phyloP scores from a whole-genome alignment of 2,888 invertebrate species.

The Spialia ferax region DNA sequence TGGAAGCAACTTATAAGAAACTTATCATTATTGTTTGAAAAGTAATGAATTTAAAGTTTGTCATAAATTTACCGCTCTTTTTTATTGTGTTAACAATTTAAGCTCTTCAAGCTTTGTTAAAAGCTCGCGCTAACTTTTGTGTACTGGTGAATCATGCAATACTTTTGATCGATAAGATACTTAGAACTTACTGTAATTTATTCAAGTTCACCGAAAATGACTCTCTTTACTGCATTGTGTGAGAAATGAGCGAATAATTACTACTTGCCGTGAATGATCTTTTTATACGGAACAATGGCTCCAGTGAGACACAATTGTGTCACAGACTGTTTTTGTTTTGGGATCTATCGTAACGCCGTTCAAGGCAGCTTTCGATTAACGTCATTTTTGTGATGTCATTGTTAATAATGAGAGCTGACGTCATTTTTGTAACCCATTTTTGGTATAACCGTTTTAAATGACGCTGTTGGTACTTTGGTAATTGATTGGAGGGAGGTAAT shows the following conservation, averaged over 20 bases:
- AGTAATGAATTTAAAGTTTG: neutral
- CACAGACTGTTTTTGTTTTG: slow-evolving; percentile 18
- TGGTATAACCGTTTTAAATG: neutral
- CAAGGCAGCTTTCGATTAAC: slow-evolving; percentile 31
- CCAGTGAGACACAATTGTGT: slow-evolving; percentile 27
- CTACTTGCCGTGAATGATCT: slow-evolving; percentile 19
- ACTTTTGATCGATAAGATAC: neutral
- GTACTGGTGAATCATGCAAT: neutral
- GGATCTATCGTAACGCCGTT: slow-evolving; percentile 27
- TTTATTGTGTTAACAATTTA: neutral
- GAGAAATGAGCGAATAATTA: slow-evolving; percentile 22
- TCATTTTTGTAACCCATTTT: slow-evolving; percentile 15
- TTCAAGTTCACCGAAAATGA: slow-evolving; percentile 24
- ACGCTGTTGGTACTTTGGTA: neutral
- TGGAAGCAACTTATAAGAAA: neutral
- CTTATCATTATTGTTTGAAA: neutral
- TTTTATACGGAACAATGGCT: slow-evolving; percentile 26
- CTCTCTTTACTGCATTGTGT: slow-evolving; percentile 23
- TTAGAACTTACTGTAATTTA: neutral
- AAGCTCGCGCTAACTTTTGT: neutral
- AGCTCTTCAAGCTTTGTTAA: neutral
- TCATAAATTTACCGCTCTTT: neutral
- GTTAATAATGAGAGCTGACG: neutral
- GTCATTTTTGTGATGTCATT: slow-evolving; percentile 18
- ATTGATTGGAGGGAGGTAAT: neutral